These are phyloP conservation scores for Paralvinella palmiformis DNA, from an alignment of 1,140 invertebrate genomes.

Conservation along the genomic window DNA sequence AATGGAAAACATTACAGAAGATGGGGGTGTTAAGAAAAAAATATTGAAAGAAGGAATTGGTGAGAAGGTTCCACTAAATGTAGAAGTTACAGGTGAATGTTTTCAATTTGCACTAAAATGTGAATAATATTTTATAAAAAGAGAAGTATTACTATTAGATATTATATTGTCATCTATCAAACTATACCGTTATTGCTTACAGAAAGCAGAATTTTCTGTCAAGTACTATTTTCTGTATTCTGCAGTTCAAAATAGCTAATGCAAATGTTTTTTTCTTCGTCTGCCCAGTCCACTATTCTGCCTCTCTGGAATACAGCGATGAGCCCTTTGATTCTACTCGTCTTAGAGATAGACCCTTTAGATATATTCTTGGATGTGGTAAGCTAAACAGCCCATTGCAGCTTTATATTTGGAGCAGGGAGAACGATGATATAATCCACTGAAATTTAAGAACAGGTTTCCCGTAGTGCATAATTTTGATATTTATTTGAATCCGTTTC, in stretches of 20 bases:
- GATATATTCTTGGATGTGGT: constrained; percentile 27
- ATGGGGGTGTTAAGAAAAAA: neutral
- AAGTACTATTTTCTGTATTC: neutral
- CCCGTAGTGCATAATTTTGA: neutral
- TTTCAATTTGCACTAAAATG: neutral
- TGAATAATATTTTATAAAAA: neutral
- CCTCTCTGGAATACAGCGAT: constrained; percentile 61
- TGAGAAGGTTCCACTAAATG: neutral
- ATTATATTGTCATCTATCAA: neutral
- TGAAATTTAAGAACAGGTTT: neutral
- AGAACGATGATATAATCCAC: neutral
- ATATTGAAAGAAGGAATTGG: neutral
- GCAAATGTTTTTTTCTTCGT: neutral
- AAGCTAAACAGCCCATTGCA: neutral
- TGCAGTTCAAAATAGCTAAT: neutral
- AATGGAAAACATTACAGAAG: neutral
- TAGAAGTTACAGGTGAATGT: neutral
- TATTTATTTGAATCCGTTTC: neutral
- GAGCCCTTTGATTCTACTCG: constrained; percentile 68
- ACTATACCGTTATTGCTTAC: neutral
- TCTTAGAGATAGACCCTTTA: constrained; percentile 31
- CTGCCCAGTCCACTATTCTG: constrained; percentile 60
- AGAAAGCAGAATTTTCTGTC: neutral
- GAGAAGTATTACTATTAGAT: neutral
- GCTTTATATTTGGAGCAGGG: neutral